These are phyloP conservation scores for Noctua janthe DNA, from an alignment of 2,888 invertebrate genomes.

Conservation along the genomic window DNA sequence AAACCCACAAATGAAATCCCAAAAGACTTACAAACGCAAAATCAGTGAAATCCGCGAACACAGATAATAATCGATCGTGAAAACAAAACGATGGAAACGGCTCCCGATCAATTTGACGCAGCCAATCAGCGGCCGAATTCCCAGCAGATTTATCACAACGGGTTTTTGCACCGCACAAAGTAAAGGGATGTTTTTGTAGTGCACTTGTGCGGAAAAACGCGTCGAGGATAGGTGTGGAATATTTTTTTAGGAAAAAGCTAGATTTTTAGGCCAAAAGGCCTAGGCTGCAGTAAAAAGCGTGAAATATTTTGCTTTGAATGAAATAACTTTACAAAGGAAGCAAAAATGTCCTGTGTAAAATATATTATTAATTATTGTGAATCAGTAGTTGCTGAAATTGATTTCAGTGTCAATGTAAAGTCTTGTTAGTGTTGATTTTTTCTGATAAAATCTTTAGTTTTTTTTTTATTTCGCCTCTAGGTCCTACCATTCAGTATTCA, in stretches of 20 bases:
- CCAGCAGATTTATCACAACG: slow-evolving; percentile 55
- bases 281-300: background rate
- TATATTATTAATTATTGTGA: background rate
- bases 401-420: background rate
- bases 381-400: background rate
- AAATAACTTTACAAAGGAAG: background rate
- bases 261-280: background rate
- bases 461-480: too few species aligned
- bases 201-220: slow-evolving; percentile 25
- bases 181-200: slow-evolving; percentile 32
- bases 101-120: slow-evolving; percentile 56
- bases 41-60: slow-evolving; percentile 39
- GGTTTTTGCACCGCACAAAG: slow-evolving; percentile 43
- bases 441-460: background rate
- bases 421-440: background rate
- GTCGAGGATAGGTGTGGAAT: background rate
- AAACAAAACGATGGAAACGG: slow-evolving; percentile 54
- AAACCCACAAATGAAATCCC: slow-evolving; percentile 35
- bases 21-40: slow-evolving; percentile 24
- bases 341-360: background rate
- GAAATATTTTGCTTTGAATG: background rate
- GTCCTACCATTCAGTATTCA: too few species aligned
- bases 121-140: slow-evolving; percentile 65
- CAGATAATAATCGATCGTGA: slow-evolving; percentile 48
- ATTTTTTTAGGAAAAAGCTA: background rate